Evolutionary conservation across 2,888 invertebrate species (phyloP), one percentile per base, ranked within the genome.

Genomic region (Conchocele bisecta): DNA sequence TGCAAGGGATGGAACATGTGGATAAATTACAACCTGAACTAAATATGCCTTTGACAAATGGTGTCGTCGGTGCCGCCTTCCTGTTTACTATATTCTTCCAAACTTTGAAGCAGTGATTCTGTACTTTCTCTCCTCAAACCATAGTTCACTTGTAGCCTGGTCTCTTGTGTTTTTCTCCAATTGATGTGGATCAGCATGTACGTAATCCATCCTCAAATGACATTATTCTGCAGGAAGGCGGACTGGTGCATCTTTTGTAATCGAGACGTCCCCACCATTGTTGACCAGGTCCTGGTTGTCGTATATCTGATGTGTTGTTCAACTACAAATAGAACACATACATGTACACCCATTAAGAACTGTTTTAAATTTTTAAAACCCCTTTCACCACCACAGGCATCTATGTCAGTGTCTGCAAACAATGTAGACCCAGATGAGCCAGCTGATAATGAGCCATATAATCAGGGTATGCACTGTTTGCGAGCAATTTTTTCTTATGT

Each of bases 81-180:
- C 54, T 56, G 57, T 35, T 3, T 44, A 31, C 35, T 57, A 39
- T 26, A 65, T 39, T 65, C 17, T 56, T 29, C 29, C 56, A 56
- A 64, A 64, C n/a, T 64, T 64, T 28, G 64, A 64, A 22, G 48
- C 46, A 33, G 57, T 58, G 17, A 54, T 7, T 37, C 57, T 44
- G 7, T 44, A 48, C 39, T n/a, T 6, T 33, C 48, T 29, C 22
- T 57, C 50, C 31, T 44, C 28, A 9, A n/a, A n/a, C 65, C 48
- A 68, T 22, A 20, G 31, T 7, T 54, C 46, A 35, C 20, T 48
- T 24, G 28, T 26, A 31, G 35, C 2, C 56, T 61, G 68, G 1
- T 33, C 22, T 44, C 44, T 44, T 22, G 68, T 68, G n/a, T 24
- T 24, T 39, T 17, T 15, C 31, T 61, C 57, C 20, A 41, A 11